Evolutionary conservation across 53 echinoderm and acorn worm genomes (phyloP).

Genomic region (Astropecten irregularis): DNA sequence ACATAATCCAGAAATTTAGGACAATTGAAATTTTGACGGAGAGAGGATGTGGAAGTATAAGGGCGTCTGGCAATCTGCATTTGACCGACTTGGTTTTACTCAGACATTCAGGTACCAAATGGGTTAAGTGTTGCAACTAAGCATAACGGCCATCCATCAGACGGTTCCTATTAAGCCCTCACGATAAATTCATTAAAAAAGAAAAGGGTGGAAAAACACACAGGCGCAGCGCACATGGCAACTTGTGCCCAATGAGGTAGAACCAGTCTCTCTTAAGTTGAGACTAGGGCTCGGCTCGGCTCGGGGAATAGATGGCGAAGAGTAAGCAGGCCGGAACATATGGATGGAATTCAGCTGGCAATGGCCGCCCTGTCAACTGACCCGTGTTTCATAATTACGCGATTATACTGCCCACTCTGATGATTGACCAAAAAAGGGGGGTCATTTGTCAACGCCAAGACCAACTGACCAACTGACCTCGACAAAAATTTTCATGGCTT

Average conservation of each 20-base stretch:
- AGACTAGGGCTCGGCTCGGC: too few species aligned
- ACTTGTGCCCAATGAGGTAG: constrained; percentile 18
- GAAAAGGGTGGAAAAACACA: not conserved
- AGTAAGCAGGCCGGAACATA: not conserved
- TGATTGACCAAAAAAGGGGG: not conserved
- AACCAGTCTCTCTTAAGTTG: not conserved
- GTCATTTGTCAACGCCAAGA: not conserved
- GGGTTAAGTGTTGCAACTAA: not conserved
- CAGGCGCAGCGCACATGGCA: too few species aligned
- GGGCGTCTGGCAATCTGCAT: too few species aligned
- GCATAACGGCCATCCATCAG: constrained; percentile 12
- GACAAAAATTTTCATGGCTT: not conserved
- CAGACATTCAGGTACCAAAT: constrained; percentile 23
- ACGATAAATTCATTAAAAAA: constrained; percentile 44
- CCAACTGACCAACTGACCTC: not conserved
- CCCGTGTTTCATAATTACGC: not conserved
- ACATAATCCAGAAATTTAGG: not conserved
- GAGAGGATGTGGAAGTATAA: too few species aligned
- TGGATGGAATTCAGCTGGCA: constrained; percentile 3
- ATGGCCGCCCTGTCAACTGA: not conserved
- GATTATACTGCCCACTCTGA: constrained; percentile 8
- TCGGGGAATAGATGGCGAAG: not conserved
- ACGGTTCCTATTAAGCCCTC: constrained; percentile 11
- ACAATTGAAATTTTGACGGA: constrained; percentile 2
- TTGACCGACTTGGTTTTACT: too few species aligned